Evolutionary conservation across 2,797 vertebrate genomes (phyloP), one percentile per base, ranked within the genome.

Genomic region (Novumbra hubbsi): DNA sequence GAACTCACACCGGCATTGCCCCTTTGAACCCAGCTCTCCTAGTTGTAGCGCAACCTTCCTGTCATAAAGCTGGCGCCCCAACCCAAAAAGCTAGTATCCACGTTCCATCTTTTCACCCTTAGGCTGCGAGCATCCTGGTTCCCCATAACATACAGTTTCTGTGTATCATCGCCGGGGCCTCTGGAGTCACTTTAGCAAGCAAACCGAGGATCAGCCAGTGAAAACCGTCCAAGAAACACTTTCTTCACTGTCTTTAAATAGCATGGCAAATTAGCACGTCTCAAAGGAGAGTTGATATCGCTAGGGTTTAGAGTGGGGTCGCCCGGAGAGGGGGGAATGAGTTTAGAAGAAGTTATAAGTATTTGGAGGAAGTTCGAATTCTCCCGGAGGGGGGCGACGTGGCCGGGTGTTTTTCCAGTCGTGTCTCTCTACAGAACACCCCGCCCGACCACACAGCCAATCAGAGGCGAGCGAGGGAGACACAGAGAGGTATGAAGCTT

Each of bases 401-500:
- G 4, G n/a, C 27, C 45, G 57, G 11, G 65, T 70, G 71, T 50
- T 34, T 45, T 28, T 48, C 68, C 52, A 64, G 65, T 34, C 69
- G 67, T 50, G 62, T 64, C 69, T 72, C 69, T 77, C 67, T 69
- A 24, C 8, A 45, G 17, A 24, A 24, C 8, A 45, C 28, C 27
- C 50, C 17, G 24, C 74, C 24, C 30, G 34, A 49, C 65, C 65
- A 21, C 66, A 68, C 34, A 45, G 66, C 38, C 48, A 28, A 24
- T 45, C 41, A 68, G 71, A 68, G 76, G 70, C 41, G 9, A 19
- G 72, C n/a, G 28, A 71, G 69, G 50, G 38, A 68, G 49, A 62
- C 49, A 77, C 74, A 68, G 49, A 62, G 63, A 77, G 75, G 79
- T 77, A 77, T 72, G 66, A 78, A 75, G 81, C 76, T 84, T 83